A percentile compares a stretch with the other conserved stretches of the same genome.
Evolutionary conservation across 1,140 invertebrate genomes (phyloP).

Genomic region (Drosophila biarmipes): DNA sequence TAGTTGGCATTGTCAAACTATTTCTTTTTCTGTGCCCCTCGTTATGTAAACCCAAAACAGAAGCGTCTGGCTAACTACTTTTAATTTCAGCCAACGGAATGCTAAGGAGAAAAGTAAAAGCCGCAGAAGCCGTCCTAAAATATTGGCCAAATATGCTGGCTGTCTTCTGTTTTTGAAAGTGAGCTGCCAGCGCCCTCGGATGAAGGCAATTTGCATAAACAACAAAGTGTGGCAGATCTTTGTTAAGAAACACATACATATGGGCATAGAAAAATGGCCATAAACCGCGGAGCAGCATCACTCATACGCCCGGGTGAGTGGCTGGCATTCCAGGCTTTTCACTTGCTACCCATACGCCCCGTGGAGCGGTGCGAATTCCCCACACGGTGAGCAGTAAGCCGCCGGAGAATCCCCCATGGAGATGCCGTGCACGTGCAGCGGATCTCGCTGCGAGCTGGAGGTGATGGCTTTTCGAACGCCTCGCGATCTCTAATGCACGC

Average conservation of each 20-base stretch:
- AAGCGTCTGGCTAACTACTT: slow-evolving; percentile 66
- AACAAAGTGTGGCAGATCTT: slow-evolving; percentile 33
- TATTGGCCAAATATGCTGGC: slow-evolving; percentile 69
- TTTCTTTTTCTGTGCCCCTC: slow-evolving; percentile 42
- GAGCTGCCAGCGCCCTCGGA: slow-evolving; percentile 27
- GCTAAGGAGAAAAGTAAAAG: slow-evolving; percentile 71
- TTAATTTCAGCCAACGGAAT: slow-evolving; percentile 62
- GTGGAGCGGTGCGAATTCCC: slow-evolving; percentile 71
- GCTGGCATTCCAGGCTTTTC: slow-evolving; percentile 67
- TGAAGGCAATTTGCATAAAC: slow-evolving; percentile 73
- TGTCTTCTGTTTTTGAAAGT: slow-evolving; percentile 60
- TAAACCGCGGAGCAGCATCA: slow-evolving; percentile 34
- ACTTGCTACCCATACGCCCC: slow-evolving; percentile 80
- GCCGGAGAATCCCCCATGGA: slow-evolving; percentile 18
- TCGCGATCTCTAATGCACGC: slow-evolving; percentile 55
- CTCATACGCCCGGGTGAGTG: slow-evolving; percentile 55
- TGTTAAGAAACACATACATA: neutral
- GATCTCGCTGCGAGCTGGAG: slow-evolving; percentile 33
- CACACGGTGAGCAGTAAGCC: neutral
- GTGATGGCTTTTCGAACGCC: slow-evolving; percentile 17
- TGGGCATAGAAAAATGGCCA: slow-evolving; percentile 20
- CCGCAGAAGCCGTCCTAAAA: slow-evolving; percentile 63
- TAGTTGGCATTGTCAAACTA: slow-evolving; percentile 56
- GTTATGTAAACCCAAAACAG: slow-evolving; percentile 74
- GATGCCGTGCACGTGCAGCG: slow-evolving; percentile 45